phyloP scores from a whole-genome alignment of 2,888 invertebrate species.

The Erebia epiphron region DNA sequence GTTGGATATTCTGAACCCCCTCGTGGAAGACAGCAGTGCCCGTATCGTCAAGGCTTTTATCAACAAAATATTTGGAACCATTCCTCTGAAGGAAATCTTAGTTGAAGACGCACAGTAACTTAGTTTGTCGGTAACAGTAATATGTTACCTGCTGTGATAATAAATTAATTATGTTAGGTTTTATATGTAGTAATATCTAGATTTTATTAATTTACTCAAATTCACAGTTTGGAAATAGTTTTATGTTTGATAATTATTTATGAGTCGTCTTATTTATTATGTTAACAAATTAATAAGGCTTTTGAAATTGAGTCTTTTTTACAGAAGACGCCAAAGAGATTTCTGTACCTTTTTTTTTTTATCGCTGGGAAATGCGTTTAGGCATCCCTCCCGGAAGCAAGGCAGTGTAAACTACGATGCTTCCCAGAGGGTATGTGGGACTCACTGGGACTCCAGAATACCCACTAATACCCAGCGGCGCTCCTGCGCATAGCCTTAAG shows the following conservation, averaged over 20 bases:
- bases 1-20: slow-evolving; percentile 86
- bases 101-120: slow-evolving; percentile 53
- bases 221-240: too few species aligned
- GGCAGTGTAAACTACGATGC: too few species aligned
- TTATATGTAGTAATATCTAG: not conserved
- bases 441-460: too few species aligned
- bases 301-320: not conserved
- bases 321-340: slow-evolving; percentile 18
- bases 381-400: too few species aligned
- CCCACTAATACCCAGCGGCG: too few species aligned
- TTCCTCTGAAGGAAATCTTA: slow-evolving; percentile 84
- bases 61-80: slow-evolving; percentile 82
- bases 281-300: too few species aligned
- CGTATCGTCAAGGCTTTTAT: slow-evolving; percentile 83
- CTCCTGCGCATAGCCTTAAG: too few species aligned
- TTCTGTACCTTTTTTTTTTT: slow-evolving; percentile 7
- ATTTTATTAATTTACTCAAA: too few species aligned
- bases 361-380: too few species aligned
- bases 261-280: not conserved
- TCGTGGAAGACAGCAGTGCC: slow-evolving; percentile 86
- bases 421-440: too few species aligned
- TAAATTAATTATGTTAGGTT: slow-evolving; percentile 6
- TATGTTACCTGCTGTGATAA: slow-evolving; percentile 13
- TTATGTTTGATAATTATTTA: too few species aligned
- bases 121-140: not conserved